These are phyloP conservation scores for Chloropsis hardwickii DNA, from an alignment of 2,113 vertebrate species.

Conservation along the genomic window DNA sequence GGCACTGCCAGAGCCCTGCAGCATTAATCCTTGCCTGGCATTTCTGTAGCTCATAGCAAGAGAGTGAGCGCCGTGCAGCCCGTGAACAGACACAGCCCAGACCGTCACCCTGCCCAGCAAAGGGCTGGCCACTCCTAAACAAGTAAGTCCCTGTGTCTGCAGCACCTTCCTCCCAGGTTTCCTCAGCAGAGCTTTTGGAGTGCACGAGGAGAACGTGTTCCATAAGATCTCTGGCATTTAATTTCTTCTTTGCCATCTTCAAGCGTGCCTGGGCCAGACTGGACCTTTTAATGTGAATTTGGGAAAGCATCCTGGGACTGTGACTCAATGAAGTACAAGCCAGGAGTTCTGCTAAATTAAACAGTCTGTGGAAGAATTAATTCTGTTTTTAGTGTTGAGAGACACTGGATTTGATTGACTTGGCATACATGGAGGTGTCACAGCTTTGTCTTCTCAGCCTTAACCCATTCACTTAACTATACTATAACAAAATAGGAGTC, in stretches of 20 bases:
- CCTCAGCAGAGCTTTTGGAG: not conserved
- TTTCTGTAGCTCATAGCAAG: not conserved
- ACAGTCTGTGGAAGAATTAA: not conserved
- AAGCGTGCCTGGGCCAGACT: not conserved
- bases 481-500: not conserved
- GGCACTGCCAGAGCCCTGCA: not conserved
- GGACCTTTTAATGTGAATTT: not conserved
- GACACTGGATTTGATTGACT: not conserved
- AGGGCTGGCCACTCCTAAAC: not conserved
- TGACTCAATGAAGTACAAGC: not conserved
- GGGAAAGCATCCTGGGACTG: not conserved
- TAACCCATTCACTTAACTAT: not conserved
- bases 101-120: not conserved
- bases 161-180: not conserved
- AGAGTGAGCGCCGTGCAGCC: rapidly evolving
- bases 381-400: not conserved
- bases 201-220: rapidly evolving
- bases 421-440: not conserved
- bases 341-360: not conserved
- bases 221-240: not conserved
- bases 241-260: not conserved
- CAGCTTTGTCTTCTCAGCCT: not conserved
- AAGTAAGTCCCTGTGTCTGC: rapidly evolving
- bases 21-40: not conserved
- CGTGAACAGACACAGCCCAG: not conserved